Base-by-base conservation (phyloP, 64 coral and sea anemone genomes). In the Porites lutea region DNA sequence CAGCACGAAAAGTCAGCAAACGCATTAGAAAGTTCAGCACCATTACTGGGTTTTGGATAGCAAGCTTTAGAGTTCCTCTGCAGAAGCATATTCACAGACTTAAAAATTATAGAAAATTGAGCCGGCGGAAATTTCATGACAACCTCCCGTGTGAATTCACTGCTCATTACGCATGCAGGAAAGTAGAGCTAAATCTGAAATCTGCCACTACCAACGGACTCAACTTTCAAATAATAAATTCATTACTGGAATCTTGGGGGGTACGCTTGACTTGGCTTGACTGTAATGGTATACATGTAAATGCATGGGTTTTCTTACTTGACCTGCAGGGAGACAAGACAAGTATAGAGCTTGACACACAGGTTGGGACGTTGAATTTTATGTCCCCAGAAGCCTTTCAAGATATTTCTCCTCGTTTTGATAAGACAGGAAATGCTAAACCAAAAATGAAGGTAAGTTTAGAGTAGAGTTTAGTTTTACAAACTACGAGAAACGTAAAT, bases 361-460 rank as follows among this genome's bases (percentile, higher is more conserved):
- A 95, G 18, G 82, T 98, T 18, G 96, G 96, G n/a, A 98, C 93
- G 21, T 63, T 98, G 21, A 98, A 95, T 37, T 98, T 95, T 59
- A 98, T 98, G 96, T 92, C 96, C 50, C 96, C 96, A 13, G 96
- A 98, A 83, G 96, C 96, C 45, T 92, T 98, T 54, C 93, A 93
- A 73, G 96, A 98, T 74, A 93, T 92, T 7, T 98, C 96, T 46
- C 84, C 52, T 19, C 52, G 74, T 16, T 80, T 79, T 13, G 13
- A 87, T 15, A 46, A 64, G 8, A 19, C 45, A 19, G 50, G 54
- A 82, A 61, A 75, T 59, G 47, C 85, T 13, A 80, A 89, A 82
- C 86, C 86, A 69, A 60, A 19, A 69, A 81, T 89, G 76, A 94
- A 94, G 92, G 92, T 94, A 63, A 52, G 37, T 37, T 44, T 52